Evolutionary conservation across 2,888 invertebrate species (phyloP).

Genomic region (Automeris io): DNA sequence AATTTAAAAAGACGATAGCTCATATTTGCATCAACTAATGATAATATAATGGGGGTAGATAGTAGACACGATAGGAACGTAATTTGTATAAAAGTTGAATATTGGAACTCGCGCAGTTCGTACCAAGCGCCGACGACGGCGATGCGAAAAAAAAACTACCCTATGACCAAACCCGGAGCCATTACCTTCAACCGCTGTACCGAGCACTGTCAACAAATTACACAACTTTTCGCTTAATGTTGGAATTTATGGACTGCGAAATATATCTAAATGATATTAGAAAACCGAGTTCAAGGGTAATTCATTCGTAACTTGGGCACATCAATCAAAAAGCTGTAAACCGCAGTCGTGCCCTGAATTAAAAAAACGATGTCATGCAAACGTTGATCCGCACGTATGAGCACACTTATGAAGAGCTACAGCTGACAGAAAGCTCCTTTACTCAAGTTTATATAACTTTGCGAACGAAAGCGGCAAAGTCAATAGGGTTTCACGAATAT

Average conservation of each 20-base stretch:
- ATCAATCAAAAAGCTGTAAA: conserved; percentile 24
- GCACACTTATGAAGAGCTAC: conserved; percentile 51
- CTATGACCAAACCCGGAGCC: conserved; percentile 50
- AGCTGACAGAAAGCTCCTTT: conserved; percentile 33
- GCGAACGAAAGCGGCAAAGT: conserved; percentile 41
- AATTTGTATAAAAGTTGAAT: conserved; percentile 71
- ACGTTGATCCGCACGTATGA: conserved; percentile 50
- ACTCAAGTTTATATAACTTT: conserved; percentile 38
- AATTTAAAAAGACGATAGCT: conserved; percentile 45
- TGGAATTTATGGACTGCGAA: conserved; percentile 37
- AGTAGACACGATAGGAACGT: conserved; percentile 72
- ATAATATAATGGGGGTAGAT: conserved; percentile 72
- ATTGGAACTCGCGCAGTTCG: conserved; percentile 47
- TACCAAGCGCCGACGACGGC: conserved; percentile 58
- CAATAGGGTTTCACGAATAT: conserved; percentile 64
- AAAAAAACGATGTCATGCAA: conserved; percentile 37
- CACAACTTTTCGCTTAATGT: conserved; percentile 37
- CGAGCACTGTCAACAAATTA: conserved; percentile 35
- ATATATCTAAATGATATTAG: conserved; percentile 24
- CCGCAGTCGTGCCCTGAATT: conserved; percentile 35
- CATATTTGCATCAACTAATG: conserved; percentile 66
- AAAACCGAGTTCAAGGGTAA: conserved; percentile 31
- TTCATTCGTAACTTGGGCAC: conserved; percentile 14
- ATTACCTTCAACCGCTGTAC: conserved; percentile 37
- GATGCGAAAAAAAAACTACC: conserved; percentile 60